A percentile compares a stretch with the other conserved stretches of the same genome.
These are phyloP conservation scores for Pseudomyrmex sp. DNA, from an alignment of 1,140 invertebrate genomes.

Conservation along the genomic window DNA sequence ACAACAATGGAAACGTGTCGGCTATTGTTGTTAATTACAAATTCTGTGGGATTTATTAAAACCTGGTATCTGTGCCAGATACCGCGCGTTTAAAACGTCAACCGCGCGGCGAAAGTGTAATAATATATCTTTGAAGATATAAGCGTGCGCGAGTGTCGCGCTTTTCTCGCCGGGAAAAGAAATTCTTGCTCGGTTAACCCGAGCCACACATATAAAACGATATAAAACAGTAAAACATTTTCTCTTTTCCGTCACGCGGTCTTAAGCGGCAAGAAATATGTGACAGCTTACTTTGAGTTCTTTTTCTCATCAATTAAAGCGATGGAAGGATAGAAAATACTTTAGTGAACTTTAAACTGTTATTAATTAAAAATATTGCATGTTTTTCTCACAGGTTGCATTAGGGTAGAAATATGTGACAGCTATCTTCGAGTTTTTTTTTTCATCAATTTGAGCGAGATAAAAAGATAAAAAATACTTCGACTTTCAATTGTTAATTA, in stretches of 20 bases:
- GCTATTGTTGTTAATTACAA: slow-evolving; percentile 15
- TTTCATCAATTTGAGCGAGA: no score
- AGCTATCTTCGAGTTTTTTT: no score
- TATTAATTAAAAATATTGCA: no score
- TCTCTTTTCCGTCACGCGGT: not conserved
- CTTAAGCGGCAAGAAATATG: not conserved
- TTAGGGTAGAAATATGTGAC: no score
- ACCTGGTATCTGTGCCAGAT: not conserved
- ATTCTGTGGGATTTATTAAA: not conserved
- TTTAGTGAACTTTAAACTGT: not conserved
- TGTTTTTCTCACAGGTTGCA: no score
- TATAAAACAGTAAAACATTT: slow-evolving; percentile 19
- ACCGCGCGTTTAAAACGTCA: not conserved
- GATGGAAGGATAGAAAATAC: not conserved
- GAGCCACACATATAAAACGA: not conserved
- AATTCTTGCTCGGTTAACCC: not conserved
- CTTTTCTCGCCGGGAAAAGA: not conserved
- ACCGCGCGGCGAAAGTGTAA: not conserved
- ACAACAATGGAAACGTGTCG: not conserved
- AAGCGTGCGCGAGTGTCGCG: not conserved
- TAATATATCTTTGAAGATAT: not conserved
- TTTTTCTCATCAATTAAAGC: not conserved
- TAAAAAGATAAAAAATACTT: not conserved
- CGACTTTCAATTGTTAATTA: not conserved
- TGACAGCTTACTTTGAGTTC: not conserved